A percentile compares a stretch with the other conserved stretches of the same genome.
These are phyloP conservation scores for Arnoldichthys spilopterus DNA, from an alignment of 2,797 vertebrate species.

Conservation along the genomic window DNA sequence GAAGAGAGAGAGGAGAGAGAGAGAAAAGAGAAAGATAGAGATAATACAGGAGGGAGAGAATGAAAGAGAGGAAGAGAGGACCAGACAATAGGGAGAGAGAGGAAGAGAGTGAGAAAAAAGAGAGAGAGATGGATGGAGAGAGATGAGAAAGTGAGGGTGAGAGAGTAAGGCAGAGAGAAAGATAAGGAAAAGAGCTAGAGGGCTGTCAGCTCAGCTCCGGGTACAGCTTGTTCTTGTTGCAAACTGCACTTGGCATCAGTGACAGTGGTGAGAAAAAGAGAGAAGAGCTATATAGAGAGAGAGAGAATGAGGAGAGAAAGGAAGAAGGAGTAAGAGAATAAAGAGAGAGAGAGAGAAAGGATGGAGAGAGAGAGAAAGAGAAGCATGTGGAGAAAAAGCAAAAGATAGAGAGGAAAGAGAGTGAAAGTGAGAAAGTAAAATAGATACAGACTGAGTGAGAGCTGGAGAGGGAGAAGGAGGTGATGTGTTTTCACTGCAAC, in stretches of 20 bases:
- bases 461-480: slow-evolving; percentile 53
- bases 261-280: slow-evolving; percentile 38
- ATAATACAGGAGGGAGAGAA: background rate
- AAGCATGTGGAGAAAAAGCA: background rate
- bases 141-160: background rate
- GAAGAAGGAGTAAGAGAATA: slow-evolving; percentile 12
- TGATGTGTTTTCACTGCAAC: slow-evolving; percentile 71
- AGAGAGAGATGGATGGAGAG: background rate
- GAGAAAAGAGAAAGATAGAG: background rate
- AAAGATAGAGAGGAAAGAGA: background rate
- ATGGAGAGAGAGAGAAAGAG: slow-evolving; percentile 8
- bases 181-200: slow-evolving; percentile 34
- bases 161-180: background rate
- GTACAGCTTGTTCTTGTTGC: slow-evolving; percentile 62
- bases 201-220: slow-evolving; percentile 37
- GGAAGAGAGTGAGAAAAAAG: too few species aligned
- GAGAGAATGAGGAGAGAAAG: slow-evolving; percentile 14
- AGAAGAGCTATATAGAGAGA: slow-evolving; percentile 29
- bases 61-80: too few species aligned
- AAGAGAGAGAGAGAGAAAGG: background rate
- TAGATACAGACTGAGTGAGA: slow-evolving; percentile 17
- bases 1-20: background rate
- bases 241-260: slow-evolving; percentile 58
- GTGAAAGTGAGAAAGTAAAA: slow-evolving; percentile 6
- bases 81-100: too few species aligned